Conservation (phyloP, 2,888 invertebrate species). For the Drosophila neonasuta region DNA sequence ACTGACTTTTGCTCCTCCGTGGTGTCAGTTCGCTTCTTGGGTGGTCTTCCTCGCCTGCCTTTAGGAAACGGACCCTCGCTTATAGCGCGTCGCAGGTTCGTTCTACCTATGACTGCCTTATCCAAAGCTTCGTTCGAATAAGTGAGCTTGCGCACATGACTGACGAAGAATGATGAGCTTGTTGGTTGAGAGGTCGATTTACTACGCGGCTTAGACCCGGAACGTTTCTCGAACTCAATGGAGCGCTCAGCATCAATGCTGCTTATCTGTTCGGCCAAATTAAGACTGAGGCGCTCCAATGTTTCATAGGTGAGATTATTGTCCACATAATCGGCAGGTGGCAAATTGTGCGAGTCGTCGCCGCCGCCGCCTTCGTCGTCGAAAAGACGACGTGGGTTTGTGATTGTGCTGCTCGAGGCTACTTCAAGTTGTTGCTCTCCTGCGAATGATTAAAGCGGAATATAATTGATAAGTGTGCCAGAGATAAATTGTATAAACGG, state of each 20-base stretch:
- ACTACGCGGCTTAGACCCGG: constrained; percentile 54
- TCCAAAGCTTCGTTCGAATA: constrained; percentile 57
- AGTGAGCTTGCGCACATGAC: constrained; percentile 63
- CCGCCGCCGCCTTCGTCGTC: neutral
- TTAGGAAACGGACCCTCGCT: constrained; percentile 42
- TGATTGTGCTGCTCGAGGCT: constrained; percentile 23
- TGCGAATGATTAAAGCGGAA: constrained; percentile 33
- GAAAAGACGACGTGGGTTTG: neutral
- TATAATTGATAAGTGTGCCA: constrained; percentile 29
- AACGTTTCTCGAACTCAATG: constrained; percentile 56
- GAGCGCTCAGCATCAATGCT: constrained; percentile 64
- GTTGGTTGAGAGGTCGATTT: constrained; percentile 38
- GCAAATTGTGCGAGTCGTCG: neutral
- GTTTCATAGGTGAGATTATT: constrained; percentile 53
- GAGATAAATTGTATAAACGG: neutral
- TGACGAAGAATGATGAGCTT: neutral
- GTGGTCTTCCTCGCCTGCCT: neutral
- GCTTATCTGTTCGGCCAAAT: constrained; percentile 56
- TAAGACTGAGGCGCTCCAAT: constrained; percentile 52
- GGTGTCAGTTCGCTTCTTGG: constrained; percentile 27
- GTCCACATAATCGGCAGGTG: constrained; percentile 32
- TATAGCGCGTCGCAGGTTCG: constrained; percentile 37
- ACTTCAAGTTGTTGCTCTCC: constrained; percentile 16
- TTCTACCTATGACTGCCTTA: neutral
- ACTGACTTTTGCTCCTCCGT: constrained; percentile 28